Evolutionary conservation across 2,797 vertebrate genomes (phyloP), one percentile per base, ranked within the genome.

Genomic region (Microchirus variegatus): DNA sequence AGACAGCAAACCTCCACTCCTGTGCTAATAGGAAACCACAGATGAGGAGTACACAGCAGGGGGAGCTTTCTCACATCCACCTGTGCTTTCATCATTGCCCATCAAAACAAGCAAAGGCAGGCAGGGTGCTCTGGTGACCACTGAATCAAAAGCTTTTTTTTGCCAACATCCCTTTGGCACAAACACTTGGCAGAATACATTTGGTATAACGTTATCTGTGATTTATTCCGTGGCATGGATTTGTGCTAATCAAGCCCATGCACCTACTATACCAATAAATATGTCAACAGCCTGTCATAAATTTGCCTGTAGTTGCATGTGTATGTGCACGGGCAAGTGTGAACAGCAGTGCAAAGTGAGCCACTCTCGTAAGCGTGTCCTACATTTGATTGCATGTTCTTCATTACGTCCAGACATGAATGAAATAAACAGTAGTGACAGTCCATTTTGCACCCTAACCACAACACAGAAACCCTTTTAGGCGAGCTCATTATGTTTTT

Each of bases 381-480:
- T 84, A 89, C 88, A 87, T 89, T 86, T 90, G 89, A 92, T 91
- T 84, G 89, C 88, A 82, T 88, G 89, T 90, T 90, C 88, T 83
- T 86, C 81, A 88, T 88, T 86, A 84, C 75, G 80, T 66, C 63
- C 77, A 75, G 80, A 86, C 86, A 77, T 79, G 85, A 85, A 82
- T 83, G 84, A 88, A 83, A 89, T 89, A 88, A 91, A 83, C 86
- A 84, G 80, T 79, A 88, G 79, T 89, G 89, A 90, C 90, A 91
- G 84, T 77, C 77, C 89, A 86, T 91, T 92, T 92, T 89, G 89
- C 89, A 90, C 89, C 88, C 82, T 83, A 85, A 87, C 87, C 81
- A 87, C 77, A 77, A 59, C 43, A 90, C 77, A 89, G 89, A 87
- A 91, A 91, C 60, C 87, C 91, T 92, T 91, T 91, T 89, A 91